phyloP scores from a whole-genome alignment of 2,888 invertebrate species.

The Margaritifera margaritifera region DNA sequence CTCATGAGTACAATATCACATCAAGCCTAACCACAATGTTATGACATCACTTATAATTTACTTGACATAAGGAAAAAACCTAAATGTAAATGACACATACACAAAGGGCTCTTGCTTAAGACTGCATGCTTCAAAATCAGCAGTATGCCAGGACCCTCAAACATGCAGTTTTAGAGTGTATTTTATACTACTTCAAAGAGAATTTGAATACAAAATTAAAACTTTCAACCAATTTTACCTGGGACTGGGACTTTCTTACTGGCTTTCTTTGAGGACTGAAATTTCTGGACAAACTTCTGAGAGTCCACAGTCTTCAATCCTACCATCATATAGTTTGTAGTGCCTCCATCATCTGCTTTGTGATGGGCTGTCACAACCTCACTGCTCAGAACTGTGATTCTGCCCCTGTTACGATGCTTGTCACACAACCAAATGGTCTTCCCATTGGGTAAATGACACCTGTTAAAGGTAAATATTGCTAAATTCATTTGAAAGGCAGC shows the following conservation, averaged over 20 bases:
- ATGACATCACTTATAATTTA: too few relatives aligned
- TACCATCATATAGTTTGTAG: constrained; percentile 44
- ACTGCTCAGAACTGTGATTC: constrained; percentile 54
- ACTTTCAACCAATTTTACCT: constrained; percentile 2
- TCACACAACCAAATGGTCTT: constrained; percentile 65
- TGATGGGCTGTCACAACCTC: constrained; percentile 31
- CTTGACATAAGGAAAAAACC: too few relatives aligned
- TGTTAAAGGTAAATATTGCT: constrained; percentile 17
- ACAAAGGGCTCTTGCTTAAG: too few relatives aligned
- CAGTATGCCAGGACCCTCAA: too few relatives aligned
- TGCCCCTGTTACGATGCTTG: constrained; percentile 49
- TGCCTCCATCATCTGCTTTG: constrained; percentile 21
- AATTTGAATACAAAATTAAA: too few relatives aligned
- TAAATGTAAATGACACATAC: too few relatives aligned
- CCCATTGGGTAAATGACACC: constrained; percentile 63
- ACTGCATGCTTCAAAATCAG: too few relatives aligned
- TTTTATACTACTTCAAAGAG: too few relatives aligned
- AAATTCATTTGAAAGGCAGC: too few relatives aligned
- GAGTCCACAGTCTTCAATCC: constrained; percentile 40
- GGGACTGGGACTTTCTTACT: constrained; percentile 6
- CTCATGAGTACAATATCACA: too few relatives aligned
- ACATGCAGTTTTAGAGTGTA: too few relatives aligned
- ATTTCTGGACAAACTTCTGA: constrained; percentile 20
- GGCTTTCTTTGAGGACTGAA: constrained; percentile 34
- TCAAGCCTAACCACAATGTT: too few relatives aligned